phyloP scores from a whole-genome alignment of 2,888 invertebrate genomes.

The Cylindroiulus punctatus region DNA sequence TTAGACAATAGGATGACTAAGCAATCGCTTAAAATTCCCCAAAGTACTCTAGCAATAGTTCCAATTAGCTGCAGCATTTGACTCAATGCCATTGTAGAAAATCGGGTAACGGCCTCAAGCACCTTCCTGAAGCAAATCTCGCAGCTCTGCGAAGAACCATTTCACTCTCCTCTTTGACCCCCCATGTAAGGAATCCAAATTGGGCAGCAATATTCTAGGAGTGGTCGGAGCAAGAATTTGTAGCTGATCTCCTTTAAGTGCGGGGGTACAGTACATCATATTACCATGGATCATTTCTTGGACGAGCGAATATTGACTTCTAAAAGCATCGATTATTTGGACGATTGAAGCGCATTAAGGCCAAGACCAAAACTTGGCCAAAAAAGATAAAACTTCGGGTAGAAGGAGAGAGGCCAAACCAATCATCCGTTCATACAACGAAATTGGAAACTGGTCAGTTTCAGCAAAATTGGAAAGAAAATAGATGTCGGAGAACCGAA shows the following conservation, averaged over 20 bases:
- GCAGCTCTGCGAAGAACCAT: too few species aligned
- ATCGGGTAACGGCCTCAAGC: too few species aligned
- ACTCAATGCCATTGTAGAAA: neutral
- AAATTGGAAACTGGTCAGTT: conserved; percentile 9
- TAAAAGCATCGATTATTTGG: neutral
- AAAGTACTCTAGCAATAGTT: too few species aligned
- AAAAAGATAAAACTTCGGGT: neutral
- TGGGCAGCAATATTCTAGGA: too few species aligned
- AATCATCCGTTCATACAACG: conserved; percentile 2
- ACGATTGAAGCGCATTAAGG: conserved; percentile 11
- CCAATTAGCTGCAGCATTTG: too few species aligned
- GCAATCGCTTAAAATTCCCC: too few species aligned
- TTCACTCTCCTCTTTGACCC: too few species aligned
- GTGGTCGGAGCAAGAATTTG: neutral
- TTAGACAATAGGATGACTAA: too few species aligned
- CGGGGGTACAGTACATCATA: neutral
- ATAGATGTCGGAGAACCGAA: neutral
- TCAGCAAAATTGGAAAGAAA: conserved; percentile 1
- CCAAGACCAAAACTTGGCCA: conserved; percentile 9
- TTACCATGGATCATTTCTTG: neutral
- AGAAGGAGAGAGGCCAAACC: conserved; percentile 18
- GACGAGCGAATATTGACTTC: conserved; percentile 1
- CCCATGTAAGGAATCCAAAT: too few species aligned
- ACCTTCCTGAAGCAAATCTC: too few species aligned
- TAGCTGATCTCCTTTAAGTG: too few species aligned